Percentiles rank a stretch among this genome's conserved stretches.
Conservation (phyloP, 2,113 vertebrate species). For the Riparia riparia region DNA sequence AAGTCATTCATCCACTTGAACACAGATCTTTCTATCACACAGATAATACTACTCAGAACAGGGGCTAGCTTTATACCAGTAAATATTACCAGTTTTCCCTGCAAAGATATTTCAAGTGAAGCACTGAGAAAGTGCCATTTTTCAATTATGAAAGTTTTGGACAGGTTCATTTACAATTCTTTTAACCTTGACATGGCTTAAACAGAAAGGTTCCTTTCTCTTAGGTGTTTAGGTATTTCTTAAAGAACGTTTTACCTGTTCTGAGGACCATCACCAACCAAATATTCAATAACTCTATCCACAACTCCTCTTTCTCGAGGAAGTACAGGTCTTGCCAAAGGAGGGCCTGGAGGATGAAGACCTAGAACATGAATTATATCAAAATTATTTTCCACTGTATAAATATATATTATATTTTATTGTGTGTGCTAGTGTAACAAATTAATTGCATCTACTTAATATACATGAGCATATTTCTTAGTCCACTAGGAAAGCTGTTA, state of each 20-base stretch:
- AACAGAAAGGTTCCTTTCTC: not conserved
- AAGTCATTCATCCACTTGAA: not conserved
- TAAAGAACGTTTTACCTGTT: constrained; percentile 85
- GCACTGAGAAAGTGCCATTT: not conserved
- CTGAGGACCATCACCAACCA: constrained; percentile 97
- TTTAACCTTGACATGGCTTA: not conserved
- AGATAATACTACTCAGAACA: not conserved
- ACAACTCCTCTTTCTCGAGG: constrained; percentile 90
- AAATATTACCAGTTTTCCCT: not conserved
- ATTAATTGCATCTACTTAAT: not conserved
- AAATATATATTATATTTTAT: not conserved
- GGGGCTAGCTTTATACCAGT: not conserved
- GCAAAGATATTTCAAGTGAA: not conserved
- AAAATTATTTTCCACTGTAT: not conserved
- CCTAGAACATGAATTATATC: constrained; percentile 72
- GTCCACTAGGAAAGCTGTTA: not conserved
- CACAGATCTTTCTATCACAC: not conserved
- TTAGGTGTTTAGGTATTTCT: not conserved
- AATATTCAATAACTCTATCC: constrained; percentile 95
- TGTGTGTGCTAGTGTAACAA: not conserved
- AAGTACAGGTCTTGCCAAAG: constrained; percentile 92
- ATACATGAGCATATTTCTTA: not conserved
- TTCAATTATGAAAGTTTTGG: not conserved
- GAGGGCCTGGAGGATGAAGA: constrained; percentile 95
- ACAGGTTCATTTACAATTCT: not conserved